phyloP scores from a whole-genome alignment of 1,140 invertebrate genomes.

The Drosophila nikananu region DNA sequence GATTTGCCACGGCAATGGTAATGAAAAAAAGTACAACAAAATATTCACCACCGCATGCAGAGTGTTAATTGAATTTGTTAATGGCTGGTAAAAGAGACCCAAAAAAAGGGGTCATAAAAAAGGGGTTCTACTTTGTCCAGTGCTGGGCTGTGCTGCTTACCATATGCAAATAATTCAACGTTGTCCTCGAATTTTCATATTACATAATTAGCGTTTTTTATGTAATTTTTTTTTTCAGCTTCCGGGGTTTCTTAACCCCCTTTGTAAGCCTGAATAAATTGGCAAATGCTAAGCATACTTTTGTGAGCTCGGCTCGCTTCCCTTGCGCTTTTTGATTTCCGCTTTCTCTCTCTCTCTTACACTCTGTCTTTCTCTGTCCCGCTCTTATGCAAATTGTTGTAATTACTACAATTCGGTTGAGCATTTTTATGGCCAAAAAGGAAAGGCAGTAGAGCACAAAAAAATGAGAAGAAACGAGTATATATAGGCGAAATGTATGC shows the following conservation, averaged over 20 bases:
- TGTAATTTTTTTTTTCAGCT: slow-evolving; percentile 11
- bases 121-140: slow-evolving; percentile 41
- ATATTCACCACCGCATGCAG: slow-evolving; percentile 42
- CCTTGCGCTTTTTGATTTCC: slow-evolving; percentile 82
- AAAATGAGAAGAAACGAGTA: slow-evolving; percentile 12
- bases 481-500: slow-evolving; percentile 58
- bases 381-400: slow-evolving; percentile 80
- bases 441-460: slow-evolving; percentile 33
- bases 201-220: slow-evolving; percentile 75
- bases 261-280: slow-evolving; percentile 72
- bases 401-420: slow-evolving; percentile 83
- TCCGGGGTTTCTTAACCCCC: slow-evolving; percentile 34
- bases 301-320: slow-evolving; percentile 43
- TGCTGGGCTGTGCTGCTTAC: slow-evolving; percentile 48
- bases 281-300: slow-evolving; percentile 80
- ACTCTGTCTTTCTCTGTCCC: not conserved
- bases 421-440: slow-evolving; percentile 76
- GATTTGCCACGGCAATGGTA: slow-evolving; percentile 15
- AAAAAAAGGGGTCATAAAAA: slow-evolving; percentile 40
- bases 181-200: slow-evolving; percentile 80
- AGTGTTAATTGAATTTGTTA: slow-evolving; percentile 77
- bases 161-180: slow-evolving; percentile 79
- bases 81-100: slow-evolving; percentile 46
- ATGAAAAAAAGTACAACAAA: not conserved
- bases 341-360: slow-evolving; percentile 14